Evolutionary conservation across 2,888 invertebrate genomes (phyloP).

Genomic region (Tridacna crocea): DNA sequence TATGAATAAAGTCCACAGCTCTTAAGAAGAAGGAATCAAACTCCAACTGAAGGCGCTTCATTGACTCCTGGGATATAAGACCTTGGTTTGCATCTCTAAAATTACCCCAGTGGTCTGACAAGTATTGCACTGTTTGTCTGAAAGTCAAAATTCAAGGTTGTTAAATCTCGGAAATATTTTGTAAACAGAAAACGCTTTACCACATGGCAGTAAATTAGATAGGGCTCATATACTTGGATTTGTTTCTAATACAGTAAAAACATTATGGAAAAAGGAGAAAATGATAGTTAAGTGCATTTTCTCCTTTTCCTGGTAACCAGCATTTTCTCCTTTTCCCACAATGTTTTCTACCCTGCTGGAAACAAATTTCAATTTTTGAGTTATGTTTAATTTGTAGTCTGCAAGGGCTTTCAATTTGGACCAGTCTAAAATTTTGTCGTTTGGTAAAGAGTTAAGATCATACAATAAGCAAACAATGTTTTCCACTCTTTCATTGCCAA

Average conservation of each 20-base stretch:
- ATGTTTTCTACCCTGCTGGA: background rate
- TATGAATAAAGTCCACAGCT: slow-evolving; percentile 89
- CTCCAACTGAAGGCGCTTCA: slow-evolving; percentile 88
- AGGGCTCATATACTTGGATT: background rate
- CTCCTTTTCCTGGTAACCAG: background rate
- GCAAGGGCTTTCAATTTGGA: too few species aligned
- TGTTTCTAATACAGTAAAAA: background rate
- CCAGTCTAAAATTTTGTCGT: too few species aligned
- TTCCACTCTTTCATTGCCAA: too few species aligned
- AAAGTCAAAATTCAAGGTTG: slow-evolving; percentile 27
- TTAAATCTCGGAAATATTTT: background rate
- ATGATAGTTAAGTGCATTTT: background rate
- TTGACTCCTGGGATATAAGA: slow-evolving; percentile 75
- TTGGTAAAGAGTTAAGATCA: too few species aligned
- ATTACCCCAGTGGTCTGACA: slow-evolving; percentile 89
- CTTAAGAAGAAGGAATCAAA: slow-evolving; percentile 90
- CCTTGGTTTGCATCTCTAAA: slow-evolving; percentile 82
- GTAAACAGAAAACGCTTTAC: background rate
- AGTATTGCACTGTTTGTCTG: slow-evolving; percentile 90
- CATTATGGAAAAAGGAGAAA: background rate
- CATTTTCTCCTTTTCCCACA: background rate
- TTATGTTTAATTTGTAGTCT: too few species aligned
- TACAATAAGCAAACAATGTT: too few species aligned
- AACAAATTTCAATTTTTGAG: too few species aligned
- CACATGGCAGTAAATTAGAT: background rate